Percentiles rank a stretch among this genome's conserved stretches.
These are phyloP conservation scores for Hartigia nigra DNA, from an alignment of 2,888 invertebrate genomes.

Conservation along the genomic window DNA sequence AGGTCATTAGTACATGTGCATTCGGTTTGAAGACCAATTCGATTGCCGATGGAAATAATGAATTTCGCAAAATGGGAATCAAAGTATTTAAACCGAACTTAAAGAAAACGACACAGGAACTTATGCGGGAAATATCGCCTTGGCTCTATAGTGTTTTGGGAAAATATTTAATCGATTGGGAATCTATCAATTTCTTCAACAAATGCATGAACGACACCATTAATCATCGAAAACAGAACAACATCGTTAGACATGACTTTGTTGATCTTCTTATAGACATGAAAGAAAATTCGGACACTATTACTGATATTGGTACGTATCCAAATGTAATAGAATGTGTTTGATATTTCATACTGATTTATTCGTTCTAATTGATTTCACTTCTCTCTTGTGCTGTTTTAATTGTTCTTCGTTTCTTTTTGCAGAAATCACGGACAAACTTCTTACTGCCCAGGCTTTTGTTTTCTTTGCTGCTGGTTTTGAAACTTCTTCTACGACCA, in stretches of 20 bases:
- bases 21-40: conserved; percentile 64
- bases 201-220: conserved; percentile 55
- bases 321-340: no score
- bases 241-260: conserved; percentile 64
- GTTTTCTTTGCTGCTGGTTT: conserved; percentile 67
- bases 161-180: conserved; percentile 31
- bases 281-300: conserved; percentile 40
- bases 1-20: conserved; percentile 63
- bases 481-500: conserved; percentile 66
- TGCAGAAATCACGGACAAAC: conserved; percentile 55
- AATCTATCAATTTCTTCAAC: conserved; percentile 53
- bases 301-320: conserved; percentile 41
- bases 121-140: conserved; percentile 32
- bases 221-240: conserved; percentile 58
- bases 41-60: conserved; percentile 50
- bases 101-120: conserved; percentile 9
- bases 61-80: conserved; percentile 58
- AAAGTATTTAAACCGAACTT: conserved; percentile 38
- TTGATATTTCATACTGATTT: no score
- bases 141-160: conserved; percentile 37
- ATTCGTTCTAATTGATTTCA: no score
- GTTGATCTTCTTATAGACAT: conserved; percentile 63
- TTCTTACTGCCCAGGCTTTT: conserved; percentile 63
- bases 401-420: no score
- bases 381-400: no score